Evolutionary conservation across 2,797 vertebrate species (phyloP), one percentile per base, ranked within the genome.

Genomic region (Emys orbicularis): DNA sequence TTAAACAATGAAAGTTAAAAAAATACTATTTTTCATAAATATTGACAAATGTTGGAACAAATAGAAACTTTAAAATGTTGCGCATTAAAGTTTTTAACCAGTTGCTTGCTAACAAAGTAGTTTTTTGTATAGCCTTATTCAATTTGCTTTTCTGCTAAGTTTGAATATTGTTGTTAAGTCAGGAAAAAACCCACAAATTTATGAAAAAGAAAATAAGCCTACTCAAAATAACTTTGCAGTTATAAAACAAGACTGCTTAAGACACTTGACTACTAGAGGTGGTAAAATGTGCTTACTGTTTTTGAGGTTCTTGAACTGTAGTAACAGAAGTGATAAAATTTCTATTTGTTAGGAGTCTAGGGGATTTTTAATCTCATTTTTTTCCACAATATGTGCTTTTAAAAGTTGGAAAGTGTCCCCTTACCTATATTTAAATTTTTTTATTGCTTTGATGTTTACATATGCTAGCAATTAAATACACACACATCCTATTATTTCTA

Each of bases 1-100:
- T 21, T 23, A 41, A 72, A 41, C 68, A 41, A 72, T n/a, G 9
- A 68, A n/a, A 68, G 65, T 68, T 90, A 90, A 90, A 90, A 44
- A 88, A 8, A 93, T 16, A 88, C 88, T 59, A 61, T 81, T 91
- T 96, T 96, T 96, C 90, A 93, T 94, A 96, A 96, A 95, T 74
- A 94, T n/a, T 87, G 81, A 79, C 37, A 56, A 65, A 65, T 16
- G 31, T 61, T 61, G 89, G 81, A 90, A 95, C 91, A 96, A 95
- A 93, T 79, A 95, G 15, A 88, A 95, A 86, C 76, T 83, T 96
- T 65, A 91, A 94, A 96, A 93, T 84, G 89, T 93, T 68, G 34
- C 18, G n/a, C 61, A 19, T 95, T 93, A 87, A 21, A 16, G 23
- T 90, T 95, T 95, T 89, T 82, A 95, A 91, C 44, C 56, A 93